Evolutionary conservation across 2,113 vertebrate species (phyloP).

Genomic region (Suricata suricatta): DNA sequence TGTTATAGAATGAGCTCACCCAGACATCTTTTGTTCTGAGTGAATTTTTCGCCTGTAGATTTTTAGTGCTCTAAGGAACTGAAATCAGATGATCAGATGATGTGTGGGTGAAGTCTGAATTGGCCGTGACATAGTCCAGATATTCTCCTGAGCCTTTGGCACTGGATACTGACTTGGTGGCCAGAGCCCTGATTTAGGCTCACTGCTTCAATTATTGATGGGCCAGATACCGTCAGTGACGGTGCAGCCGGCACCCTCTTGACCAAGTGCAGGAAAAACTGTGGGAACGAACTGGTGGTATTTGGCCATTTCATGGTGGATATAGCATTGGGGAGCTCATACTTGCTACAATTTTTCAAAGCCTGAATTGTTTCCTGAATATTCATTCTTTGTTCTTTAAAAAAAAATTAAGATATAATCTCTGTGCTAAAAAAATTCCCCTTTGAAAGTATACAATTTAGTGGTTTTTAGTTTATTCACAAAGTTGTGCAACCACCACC

Average conservation of each 20-base stretch:
- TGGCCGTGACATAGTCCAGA: neutral
- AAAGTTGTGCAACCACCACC: neutral
- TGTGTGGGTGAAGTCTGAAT: neutral
- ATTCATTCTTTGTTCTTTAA: neutral
- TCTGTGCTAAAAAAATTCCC: neutral
- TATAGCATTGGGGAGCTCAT: neutral
- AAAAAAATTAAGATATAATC: constrained; percentile 24
- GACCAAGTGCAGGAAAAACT: neutral
- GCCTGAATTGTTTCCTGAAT: neutral
- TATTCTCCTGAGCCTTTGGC: neutral
- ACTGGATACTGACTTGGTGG: neutral
- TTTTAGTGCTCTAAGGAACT: neutral
- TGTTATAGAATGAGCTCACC: constrained; percentile 20
- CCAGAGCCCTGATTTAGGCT: neutral
- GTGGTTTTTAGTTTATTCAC: constrained; percentile 2
- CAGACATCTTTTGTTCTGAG: constrained; percentile 45
- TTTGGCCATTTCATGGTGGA: constrained; percentile 17
- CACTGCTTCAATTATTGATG: neutral
- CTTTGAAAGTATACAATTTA: neutral
- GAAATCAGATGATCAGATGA: neutral
- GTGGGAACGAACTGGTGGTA: neutral
- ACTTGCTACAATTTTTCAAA: constrained; percentile 33
- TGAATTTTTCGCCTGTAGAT: neutral
- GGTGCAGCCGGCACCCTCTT: neutral
- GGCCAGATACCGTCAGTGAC: neutral